Base-by-base conservation (phyloP, 37 sponge, comb jelly and placozoan species). In the Crambe crambe region DNA sequence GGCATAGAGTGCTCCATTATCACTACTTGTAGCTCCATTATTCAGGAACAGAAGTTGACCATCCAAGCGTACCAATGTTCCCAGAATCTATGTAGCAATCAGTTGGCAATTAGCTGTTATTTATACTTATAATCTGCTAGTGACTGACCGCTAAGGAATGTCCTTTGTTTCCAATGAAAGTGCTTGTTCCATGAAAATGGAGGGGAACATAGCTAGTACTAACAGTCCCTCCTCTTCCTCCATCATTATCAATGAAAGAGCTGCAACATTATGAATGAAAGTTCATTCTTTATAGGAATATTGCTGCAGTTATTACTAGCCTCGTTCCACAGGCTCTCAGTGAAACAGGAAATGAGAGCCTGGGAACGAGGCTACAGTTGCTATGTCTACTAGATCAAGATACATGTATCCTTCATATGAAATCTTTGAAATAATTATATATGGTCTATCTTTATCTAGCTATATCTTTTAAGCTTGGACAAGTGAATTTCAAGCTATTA, bases 1-100 rank as follows among this genome's bases (percentile, higher is more conserved):
- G 37, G 74, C 20, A 51, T 75, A 75, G 21, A 83, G 10, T 3
- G 76, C 59, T 23, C 84, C 84, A 2, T 70, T 76, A 39, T 68
- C 59, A 9, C 74, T 58, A 0, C n/a, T n/a, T n/a, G 32, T 29
- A 0, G 21, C 42, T 21, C 37, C 59, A 34, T 83, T 75, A 9
- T 75, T 35, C 3, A 58, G 39, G 1, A 82, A 63, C 4, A 65
- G n/a, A 21, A 82, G 3, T 29, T 4, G 5, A 12, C 79, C 69
- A 41, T 67, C 23, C 0, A 79, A 35, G 1, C 17, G n/a, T 5
- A 79, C 58, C 37, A 32, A 22, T 29, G 74, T 35, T 27, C 51
- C 74, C 25, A 74, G 20, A 4, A 56, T 36, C 74, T 74, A 23
- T 4, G 15, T 15, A 51, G 54, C 9, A 51, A 51, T 9, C 9